Base-by-base conservation (phyloP, 1,140 invertebrate genomes). In the Drosophila orena region DNA sequence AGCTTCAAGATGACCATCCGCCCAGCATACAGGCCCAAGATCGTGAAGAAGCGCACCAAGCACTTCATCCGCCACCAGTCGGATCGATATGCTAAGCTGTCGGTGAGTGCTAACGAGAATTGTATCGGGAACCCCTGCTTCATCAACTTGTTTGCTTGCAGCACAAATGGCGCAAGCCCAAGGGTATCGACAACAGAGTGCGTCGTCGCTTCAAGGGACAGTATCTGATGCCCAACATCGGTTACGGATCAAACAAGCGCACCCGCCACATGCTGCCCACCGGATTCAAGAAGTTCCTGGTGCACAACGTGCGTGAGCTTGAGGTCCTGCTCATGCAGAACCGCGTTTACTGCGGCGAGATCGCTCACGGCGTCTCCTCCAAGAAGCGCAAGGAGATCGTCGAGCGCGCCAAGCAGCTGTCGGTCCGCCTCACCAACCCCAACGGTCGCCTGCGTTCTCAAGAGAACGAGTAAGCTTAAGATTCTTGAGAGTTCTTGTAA, bases 271-370 rank as follows among this genome's bases (percentile, higher is more conserved):
- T 99, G 96, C 95, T 99, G 42, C 98, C 98, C 43, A 99, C 98
- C 93, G 98, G 98, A 61, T 99, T 99, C 95, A 95, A 96, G 58
- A 99, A 99, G 93, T 98, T 94, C 59, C 81, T 94, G 40, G 93
- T 94, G 11, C 94, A 94, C 93, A 94, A 94, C 68, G 94, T 94
- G 35, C 91, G 92, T 3, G 99, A 99, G 93, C 93, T 99, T 70
- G 98, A 99, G 94, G 97, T 99, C 77, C 93, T 99, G 42, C 96
- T 99, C 95, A 99, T 99, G 99, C 98, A 99, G 93, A 99, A 99
- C 93, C 94, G 98, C 50, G 97, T 97, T 83, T 99, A 97, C 93
- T 98, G 98, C 91, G 99, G 97, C 44, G 99, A 99, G 94, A 99
- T 99, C 83, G 98, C 98, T 3, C 98, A 99, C 91, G 97, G 95